Evolutionary conservation across 2,113 vertebrate genomes (phyloP), one percentile per base, ranked within the genome.

Genomic region (Ceuthmochares aereus): DNA sequence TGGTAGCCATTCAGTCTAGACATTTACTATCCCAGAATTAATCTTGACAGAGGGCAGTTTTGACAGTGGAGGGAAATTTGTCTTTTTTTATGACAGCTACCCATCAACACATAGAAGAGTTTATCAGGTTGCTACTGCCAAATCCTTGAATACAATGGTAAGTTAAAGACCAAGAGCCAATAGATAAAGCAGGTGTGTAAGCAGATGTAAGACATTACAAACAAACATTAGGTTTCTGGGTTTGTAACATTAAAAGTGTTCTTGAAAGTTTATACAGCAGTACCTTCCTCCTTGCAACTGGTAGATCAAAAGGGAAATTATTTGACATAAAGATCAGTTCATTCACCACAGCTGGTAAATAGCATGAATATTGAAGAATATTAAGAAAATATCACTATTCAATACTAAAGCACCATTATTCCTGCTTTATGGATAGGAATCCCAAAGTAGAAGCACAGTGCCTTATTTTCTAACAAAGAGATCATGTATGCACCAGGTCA

Each of bases 31-130:
- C 56, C 58, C 64, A 60, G 59, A 95, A 89, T 95, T 72, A 66
- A 96, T 89, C 83, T 73, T 87, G 54, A 90, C 42, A 84, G 47
- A 96, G 17, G 74, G 42, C 77, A 80, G 69, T 87, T 93, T 54
- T 94, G 75, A 96, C 75, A 90, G 42, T 96, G 22, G 66, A 25
- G 19, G 56, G 89, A 73, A 40, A 84, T 67, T 43, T 76, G 17
- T 55, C 87, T 86, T 91, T 95, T 90, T 88, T 90, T 96, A 37
- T 97, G 88, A 95, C 43, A 93, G 78, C n/a, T 83, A 92, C 72
- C 70, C 95, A 69, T 95, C 79, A 90, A 66, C 63, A 80, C 36
- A 84, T 36, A 82, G 67, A 14, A 63, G 12, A 93, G 7, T 40
- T 90, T 89, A 93, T 60, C 62, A 72, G 19, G 25, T 76, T 94